Percentiles rank a stretch among this genome's conserved stretches.
Conservation (phyloP, 1,140 invertebrate genomes). For the Drosophila ambigua region DNA sequence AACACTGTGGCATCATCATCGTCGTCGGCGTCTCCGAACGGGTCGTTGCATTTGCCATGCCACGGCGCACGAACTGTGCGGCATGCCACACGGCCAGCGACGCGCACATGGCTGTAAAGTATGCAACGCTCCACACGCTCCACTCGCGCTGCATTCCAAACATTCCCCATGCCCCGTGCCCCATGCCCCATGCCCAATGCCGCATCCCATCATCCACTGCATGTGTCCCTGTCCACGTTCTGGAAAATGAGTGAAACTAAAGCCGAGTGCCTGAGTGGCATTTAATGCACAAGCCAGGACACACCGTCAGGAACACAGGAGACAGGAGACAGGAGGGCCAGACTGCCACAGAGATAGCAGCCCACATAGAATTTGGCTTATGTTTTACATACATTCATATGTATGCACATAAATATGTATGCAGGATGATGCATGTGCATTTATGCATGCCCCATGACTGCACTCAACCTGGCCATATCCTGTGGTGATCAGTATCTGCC, state of each 20-base stretch:
- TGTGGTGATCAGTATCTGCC: too few relatives aligned
- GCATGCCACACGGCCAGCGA: slow-evolving; percentile 48
- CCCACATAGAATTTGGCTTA: slow-evolving; percentile 26
- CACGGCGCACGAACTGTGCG: slow-evolving; percentile 15
- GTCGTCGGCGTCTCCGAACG: slow-evolving; percentile 11
- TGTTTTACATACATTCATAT: slow-evolving; percentile 1
- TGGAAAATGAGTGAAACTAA: slow-evolving; percentile 68
- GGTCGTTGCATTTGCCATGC: slow-evolving; percentile 39
- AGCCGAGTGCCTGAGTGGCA: slow-evolving; percentile 71
- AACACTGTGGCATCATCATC: slow-evolving; percentile 39
- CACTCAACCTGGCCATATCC: too few relatives aligned
- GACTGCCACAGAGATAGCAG: slow-evolving; percentile 21
- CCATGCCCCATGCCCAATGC: background rate
- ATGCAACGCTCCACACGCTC: slow-evolving; percentile 50
- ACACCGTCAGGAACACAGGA: slow-evolving; percentile 9
- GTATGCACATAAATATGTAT: background rate
- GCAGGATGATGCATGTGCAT: too few relatives aligned
- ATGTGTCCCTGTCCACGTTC: slow-evolving; percentile 19
- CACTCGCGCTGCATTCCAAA: slow-evolving; percentile 3
- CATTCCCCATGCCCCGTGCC: background rate
- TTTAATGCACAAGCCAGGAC: slow-evolving; percentile 64
- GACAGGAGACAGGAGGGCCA: slow-evolving; percentile 14
- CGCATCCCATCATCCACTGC: background rate
- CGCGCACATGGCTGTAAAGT: slow-evolving; percentile 63
- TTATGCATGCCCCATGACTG: too few relatives aligned